Evolutionary conservation across 2,888 invertebrate genomes (phyloP).

Genomic region (Lepidochitona cinerea): DNA sequence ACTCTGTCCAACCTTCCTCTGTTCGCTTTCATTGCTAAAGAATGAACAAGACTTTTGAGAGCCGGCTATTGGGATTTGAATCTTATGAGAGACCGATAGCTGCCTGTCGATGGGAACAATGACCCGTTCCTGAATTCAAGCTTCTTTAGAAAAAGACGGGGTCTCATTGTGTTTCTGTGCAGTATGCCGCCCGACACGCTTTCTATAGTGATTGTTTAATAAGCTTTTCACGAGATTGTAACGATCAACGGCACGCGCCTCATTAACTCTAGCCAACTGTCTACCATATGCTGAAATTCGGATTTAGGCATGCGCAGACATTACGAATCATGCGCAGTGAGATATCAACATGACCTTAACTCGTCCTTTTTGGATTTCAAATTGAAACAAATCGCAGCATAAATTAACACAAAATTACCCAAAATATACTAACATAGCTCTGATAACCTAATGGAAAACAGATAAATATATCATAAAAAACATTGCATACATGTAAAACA

Average conservation of each 20-base stretch:
- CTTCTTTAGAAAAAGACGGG: neutral
- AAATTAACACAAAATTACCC: too few species aligned
- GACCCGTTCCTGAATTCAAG: neutral
- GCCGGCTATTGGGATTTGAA: neutral
- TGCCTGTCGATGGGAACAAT: neutral
- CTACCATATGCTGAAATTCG: neutral
- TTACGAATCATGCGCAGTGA: neutral
- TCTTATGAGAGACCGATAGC: neutral
- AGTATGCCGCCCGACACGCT: neutral
- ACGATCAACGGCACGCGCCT: neutral
- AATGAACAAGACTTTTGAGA: neutral
- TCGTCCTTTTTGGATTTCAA: neutral
- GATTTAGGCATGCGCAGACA: neutral
- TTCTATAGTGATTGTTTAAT: neutral
- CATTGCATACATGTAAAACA: too few species aligned
- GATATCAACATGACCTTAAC: neutral
- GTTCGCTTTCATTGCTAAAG: neutral
- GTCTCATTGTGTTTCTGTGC: neutral
- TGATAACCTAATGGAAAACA: too few species aligned
- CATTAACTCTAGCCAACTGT: constrained; percentile 3
- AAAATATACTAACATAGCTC: too few species aligned
- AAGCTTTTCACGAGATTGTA: constrained; percentile 6
- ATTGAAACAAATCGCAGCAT: too few species aligned
- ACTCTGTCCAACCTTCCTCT: neutral
- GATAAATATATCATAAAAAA: too few species aligned